Evolutionary conservation across 2,888 invertebrate genomes (phyloP).

Genomic region (Pristionchus entomophagus): DNA sequence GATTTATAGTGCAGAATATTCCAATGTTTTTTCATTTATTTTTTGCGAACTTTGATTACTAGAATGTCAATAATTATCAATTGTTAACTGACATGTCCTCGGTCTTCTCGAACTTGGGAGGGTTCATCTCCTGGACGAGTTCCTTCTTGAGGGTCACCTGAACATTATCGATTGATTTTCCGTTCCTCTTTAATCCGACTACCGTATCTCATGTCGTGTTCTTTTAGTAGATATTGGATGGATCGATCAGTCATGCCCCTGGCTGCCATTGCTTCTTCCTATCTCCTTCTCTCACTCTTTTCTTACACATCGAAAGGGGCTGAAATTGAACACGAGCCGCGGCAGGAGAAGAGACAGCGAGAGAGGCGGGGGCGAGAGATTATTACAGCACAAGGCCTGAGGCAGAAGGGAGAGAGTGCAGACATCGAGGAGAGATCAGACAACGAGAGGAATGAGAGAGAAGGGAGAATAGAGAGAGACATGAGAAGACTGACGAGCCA

Average conservation of each 20-base stretch:
- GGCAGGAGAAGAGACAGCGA: constrained; percentile 23
- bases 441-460: constrained; percentile 22
- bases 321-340: constrained; percentile 49
- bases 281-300: constrained; percentile 36
- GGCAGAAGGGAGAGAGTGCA: background rate
- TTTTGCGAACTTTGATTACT: background rate
- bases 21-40: background rate
- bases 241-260: constrained; percentile 28
- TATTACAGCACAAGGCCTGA: constrained; percentile 31
- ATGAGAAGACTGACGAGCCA: background rate
- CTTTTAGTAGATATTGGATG: background rate
- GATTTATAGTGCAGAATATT: background rate
- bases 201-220: constrained; percentile 28
- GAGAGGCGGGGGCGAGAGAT: constrained; percentile 31
- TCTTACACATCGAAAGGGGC: constrained; percentile 3
- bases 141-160: constrained; percentile 89
- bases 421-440: constrained; percentile 1
- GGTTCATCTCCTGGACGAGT: constrained; percentile 94
- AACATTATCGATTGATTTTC: constrained; percentile 10
- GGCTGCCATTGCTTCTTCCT: constrained; percentile 16
- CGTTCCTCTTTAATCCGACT: background rate
- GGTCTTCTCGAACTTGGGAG: constrained; percentile 98
- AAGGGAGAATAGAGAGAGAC: background rate
- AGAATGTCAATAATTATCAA: background rate
- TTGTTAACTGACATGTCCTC: constrained; percentile 79